A percentile compares a stretch with the other conserved stretches of the same genome.
Evolutionary conservation across 2,888 invertebrate genomes (phyloP).

Genomic region (Dascillus cervinus): DNA sequence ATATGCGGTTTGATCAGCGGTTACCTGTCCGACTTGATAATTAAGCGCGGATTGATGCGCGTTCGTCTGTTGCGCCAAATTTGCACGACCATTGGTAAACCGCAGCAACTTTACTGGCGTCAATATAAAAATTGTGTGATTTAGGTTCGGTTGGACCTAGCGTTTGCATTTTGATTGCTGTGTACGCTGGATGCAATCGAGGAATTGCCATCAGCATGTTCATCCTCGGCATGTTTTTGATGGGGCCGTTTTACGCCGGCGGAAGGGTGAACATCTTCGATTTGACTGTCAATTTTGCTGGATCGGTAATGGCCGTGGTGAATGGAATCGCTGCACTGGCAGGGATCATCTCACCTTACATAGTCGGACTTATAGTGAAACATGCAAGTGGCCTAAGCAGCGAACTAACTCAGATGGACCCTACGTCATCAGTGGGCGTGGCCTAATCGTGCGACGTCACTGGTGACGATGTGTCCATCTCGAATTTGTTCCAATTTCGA

Average conservation of each 20-base stretch:
- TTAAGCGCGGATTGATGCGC: background rate
- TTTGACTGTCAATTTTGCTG: constrained; percentile 16
- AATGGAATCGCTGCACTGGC: constrained; percentile 16
- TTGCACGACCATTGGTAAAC: no score
- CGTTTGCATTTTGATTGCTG: constrained; percentile 8
- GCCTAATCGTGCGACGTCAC: no score
- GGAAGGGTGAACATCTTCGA: constrained; percentile 18
- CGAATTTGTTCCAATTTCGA: background rate
- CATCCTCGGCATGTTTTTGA: constrained; percentile 8
- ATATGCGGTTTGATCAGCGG: constrained; percentile 23
- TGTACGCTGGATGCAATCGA: constrained; percentile 12
- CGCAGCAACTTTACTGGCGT: no score
- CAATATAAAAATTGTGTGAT: background rate
- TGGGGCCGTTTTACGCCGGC: constrained; percentile 16
- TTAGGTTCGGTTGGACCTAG: constrained; percentile 10
- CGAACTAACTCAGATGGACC: background rate
- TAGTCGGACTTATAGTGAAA: constrained; percentile 10
- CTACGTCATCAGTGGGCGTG: no score
- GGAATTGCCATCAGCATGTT: constrained; percentile 5
- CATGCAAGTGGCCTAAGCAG: constrained; percentile 7
- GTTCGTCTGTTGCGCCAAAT: constrained; percentile 1
- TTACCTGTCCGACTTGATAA: background rate
- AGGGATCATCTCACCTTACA: constrained; percentile 11
- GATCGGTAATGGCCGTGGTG: constrained; percentile 15
- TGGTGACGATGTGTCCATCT: no score